Conservation (phyloP, 2,888 invertebrate genomes). For the Eremobia ochroleuca region DNA sequence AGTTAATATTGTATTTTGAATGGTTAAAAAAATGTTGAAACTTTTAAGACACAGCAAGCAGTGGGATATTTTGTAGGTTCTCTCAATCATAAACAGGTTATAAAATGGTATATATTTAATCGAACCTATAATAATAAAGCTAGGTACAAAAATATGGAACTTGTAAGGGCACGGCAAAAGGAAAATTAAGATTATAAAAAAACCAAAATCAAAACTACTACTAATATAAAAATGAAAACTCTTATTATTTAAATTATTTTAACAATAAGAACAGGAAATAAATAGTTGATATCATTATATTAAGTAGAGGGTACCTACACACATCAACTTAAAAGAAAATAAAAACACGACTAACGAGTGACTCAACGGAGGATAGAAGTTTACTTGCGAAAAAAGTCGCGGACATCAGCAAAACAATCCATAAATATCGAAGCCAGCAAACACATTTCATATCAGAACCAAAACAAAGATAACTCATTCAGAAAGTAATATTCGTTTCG, state of each 20-base stretch:
- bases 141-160: too few species aligned
- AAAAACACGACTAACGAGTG: neutral
- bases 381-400: slow-evolving; percentile 15
- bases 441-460: slow-evolving; percentile 36
- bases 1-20: slow-evolving; percentile 27
- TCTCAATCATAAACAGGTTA: neutral
- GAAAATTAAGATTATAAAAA: too few species aligned
- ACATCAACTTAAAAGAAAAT: neutral
- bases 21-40: slow-evolving; percentile 2
- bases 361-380: slow-evolving; percentile 15
- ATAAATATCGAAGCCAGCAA: slow-evolving; percentile 26
- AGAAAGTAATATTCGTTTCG: slow-evolving; percentile 48
- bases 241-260: too few species aligned
- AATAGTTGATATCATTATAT: neutral
- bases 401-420: slow-evolving; percentile 18
- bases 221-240: too few species aligned
- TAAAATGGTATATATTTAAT: neutral
- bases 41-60: neutral
- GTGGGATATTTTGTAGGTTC: too few species aligned
- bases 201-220: too few species aligned
- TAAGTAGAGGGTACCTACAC: neutral
- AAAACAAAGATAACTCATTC: slow-evolving; percentile 55
- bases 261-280: too few species aligned
- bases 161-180: too few species aligned
- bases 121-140: too few species aligned